phyloP scores from a whole-genome alignment of 1,140 invertebrate genomes.

The Halictus rubicundus region DNA sequence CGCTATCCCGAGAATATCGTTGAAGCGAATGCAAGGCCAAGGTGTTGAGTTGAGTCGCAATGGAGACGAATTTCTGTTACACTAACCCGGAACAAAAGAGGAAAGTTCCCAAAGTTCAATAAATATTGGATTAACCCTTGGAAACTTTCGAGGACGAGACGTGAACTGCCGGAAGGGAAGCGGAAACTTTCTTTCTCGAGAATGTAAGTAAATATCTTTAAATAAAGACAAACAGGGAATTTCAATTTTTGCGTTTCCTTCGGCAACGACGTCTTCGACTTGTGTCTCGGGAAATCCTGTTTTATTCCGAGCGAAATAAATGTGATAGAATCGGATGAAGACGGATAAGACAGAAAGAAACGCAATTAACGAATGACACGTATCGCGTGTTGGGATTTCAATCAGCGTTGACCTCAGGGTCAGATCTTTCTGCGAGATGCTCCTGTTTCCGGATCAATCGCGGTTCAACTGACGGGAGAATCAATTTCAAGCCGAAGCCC shows the following conservation, averaged over 20 bases:
- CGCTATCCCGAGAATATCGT: too few species aligned
- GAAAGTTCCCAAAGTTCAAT: neutral
- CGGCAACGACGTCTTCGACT: neutral
- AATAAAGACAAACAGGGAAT: neutral
- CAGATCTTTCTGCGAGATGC: neutral
- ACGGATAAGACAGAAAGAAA: too few species aligned
- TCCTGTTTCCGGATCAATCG: too few species aligned
- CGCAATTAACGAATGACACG: neutral
- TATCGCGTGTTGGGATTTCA: too few species aligned
- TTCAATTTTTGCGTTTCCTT: neutral
- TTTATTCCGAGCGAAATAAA: neutral
- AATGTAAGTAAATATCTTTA: neutral
- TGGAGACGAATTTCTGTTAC: neutral
- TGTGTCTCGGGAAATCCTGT: neutral
- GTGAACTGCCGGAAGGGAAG: constrained; percentile 1
- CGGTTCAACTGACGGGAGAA: neutral
- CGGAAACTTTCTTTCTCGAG: neutral
- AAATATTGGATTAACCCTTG: neutral
- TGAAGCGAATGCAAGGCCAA: too few species aligned
- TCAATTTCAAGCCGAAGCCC: neutral
- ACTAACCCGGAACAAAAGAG: neutral
- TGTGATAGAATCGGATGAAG: too few species aligned
- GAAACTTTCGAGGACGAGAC: neutral
- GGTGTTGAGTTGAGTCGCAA: too few species aligned
- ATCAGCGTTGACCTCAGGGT: neutral